A percentile compares a stretch with the other conserved stretches of the same genome.
These are phyloP conservation scores for Xenentodon cancila DNA, from an alignment of 2,797 vertebrate species.

Conservation along the genomic window DNA sequence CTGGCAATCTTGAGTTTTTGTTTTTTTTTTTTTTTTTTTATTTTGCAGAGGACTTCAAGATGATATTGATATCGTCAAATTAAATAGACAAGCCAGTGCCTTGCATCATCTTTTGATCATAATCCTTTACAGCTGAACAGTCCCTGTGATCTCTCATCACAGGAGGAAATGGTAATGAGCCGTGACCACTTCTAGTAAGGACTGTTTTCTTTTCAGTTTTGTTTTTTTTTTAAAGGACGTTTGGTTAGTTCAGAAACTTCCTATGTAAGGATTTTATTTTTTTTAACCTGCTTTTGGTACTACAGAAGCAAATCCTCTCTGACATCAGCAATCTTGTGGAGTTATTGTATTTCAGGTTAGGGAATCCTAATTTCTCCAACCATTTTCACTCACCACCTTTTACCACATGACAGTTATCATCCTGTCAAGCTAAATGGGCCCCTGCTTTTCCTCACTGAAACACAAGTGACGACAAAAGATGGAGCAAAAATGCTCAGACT, in stretches of 20 bases:
- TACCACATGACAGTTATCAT: background rate
- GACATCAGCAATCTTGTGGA: background rate
- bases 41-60: too few species aligned
- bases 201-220: background rate
- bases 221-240: too few species aligned
- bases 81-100: too few species aligned
- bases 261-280: too few species aligned
- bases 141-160: slow-evolving; percentile 16
- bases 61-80: too few species aligned
- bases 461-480: too few species aligned
- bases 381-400: background rate
- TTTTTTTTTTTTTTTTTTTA: slow-evolving; percentile 6
- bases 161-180: slow-evolving; percentile 3
- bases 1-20: background rate
- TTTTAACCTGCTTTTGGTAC: background rate
- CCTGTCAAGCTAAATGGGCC: background rate
- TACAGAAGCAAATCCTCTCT: background rate
- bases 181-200: slow-evolving; percentile 2
- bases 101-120: background rate
- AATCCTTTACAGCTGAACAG: slow-evolving; percentile 9
- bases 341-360: background rate
- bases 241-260: too few species aligned
- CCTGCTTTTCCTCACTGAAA: background rate
- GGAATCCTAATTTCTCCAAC: background rate
- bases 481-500: background rate